These are phyloP conservation scores for Calycopis cecrops DNA, from an alignment of 1,140 invertebrate species.

Conservation along the genomic window DNA sequence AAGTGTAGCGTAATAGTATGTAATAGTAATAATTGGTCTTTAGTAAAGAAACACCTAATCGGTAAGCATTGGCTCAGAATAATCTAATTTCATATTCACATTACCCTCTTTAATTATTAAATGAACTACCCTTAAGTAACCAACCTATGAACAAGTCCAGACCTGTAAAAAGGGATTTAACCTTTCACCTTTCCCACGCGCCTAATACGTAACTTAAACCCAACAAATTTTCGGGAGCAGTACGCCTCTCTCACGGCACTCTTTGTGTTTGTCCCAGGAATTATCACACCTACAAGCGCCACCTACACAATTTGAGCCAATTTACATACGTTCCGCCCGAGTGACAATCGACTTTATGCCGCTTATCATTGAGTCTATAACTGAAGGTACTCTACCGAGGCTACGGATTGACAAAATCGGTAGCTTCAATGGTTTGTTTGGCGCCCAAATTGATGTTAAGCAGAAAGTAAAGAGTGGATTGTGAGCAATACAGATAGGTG, in stretches of 20 bases:
- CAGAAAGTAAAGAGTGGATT: slow-evolving; percentile 39
- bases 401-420: slow-evolving; percentile 49
- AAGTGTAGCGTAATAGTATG: too few species aligned
- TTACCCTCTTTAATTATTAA: background rate
- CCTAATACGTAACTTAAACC: slow-evolving; percentile 56
- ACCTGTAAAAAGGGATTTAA: slow-evolving; percentile 24
- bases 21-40: too few species aligned
- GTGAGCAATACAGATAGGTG: slow-evolving; percentile 31
- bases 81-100: too few species aligned
- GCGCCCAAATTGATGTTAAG: slow-evolving; percentile 49
- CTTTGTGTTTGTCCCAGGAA: slow-evolving; percentile 57
- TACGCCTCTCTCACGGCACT: slow-evolving; percentile 61
- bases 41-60: too few species aligned
- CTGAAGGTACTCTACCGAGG: slow-evolving; percentile 29
- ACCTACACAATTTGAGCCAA: slow-evolving; percentile 49
- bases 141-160: background rate
- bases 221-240: slow-evolving; percentile 56
- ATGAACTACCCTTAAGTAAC: slow-evolving; percentile 5
- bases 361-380: slow-evolving; percentile 24
- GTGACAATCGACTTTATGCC: slow-evolving; percentile 20
- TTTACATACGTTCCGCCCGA: slow-evolving; percentile 28
- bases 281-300: slow-evolving; percentile 67
- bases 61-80: too few species aligned
- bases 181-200: slow-evolving; percentile 70
- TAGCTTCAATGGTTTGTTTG: slow-evolving; percentile 33